A percentile compares a stretch with the other conserved stretches of the same genome.
Evolutionary conservation across 1,140 invertebrate species (phyloP).

Genomic region (Drosophila tsacasi): DNA sequence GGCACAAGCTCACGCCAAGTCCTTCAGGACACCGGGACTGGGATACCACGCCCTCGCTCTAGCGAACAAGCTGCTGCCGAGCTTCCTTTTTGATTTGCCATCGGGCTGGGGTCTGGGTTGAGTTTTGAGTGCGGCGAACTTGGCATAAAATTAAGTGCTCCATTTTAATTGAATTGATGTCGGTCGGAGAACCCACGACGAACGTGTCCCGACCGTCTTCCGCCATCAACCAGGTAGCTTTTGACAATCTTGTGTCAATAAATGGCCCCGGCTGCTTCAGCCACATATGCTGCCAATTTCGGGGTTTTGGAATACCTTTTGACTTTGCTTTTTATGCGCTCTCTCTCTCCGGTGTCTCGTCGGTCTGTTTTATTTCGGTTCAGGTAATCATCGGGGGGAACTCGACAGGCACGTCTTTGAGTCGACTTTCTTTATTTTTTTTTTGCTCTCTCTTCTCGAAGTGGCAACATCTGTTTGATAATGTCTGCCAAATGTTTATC

Average conservation of each 20-base stretch:
- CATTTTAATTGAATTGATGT: constrained; percentile 81
- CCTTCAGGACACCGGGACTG: constrained; percentile 35
- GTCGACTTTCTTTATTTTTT: constrained; percentile 26
- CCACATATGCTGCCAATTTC: constrained; percentile 74
- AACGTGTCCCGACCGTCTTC: constrained; percentile 16
- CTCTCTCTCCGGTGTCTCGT: constrained; percentile 3
- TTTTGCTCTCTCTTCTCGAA: background rate
- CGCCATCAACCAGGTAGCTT: constrained; percentile 37
- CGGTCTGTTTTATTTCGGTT: constrained; percentile 45
- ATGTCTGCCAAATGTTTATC: constrained; percentile 56
- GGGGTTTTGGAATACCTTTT: constrained; percentile 43
- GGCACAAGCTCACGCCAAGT: constrained; percentile 52
- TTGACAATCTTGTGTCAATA: constrained; percentile 68
- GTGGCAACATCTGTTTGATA: constrained; percentile 55
- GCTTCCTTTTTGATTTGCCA: constrained; percentile 66
- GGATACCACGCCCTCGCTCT: background rate
- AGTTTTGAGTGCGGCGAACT: constrained; percentile 71
- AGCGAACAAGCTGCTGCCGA: constrained; percentile 29
- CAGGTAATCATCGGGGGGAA: constrained; percentile 46
- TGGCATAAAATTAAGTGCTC: constrained; percentile 81
- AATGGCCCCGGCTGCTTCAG: constrained; percentile 45
- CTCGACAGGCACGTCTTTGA: constrained; percentile 51
- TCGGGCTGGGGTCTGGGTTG: constrained; percentile 41
- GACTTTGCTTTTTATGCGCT: constrained; percentile 39
- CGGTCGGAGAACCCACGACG: constrained; percentile 26